These are phyloP conservation scores for Trichoplusia ni DNA, from an alignment of 1,140 invertebrate species.

Conservation along the genomic window DNA sequence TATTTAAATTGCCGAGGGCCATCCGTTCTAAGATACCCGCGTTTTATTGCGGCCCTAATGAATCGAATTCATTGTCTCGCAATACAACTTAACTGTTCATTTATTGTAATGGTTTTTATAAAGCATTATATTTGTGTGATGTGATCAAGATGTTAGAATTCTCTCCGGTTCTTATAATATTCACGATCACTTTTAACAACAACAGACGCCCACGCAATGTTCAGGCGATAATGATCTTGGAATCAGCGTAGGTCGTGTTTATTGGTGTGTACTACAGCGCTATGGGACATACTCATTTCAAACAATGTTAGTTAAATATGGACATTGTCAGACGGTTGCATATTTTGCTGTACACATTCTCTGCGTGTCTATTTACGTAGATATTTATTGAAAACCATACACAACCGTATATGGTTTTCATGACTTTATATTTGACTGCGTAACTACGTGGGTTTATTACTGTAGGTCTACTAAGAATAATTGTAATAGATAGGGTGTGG, in stretches of 20 bases:
- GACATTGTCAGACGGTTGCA: slow-evolving; percentile 1
- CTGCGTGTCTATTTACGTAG: slow-evolving; percentile 1
- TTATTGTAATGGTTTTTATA: slow-evolving; percentile 51
- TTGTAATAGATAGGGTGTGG: slow-evolving; percentile 32
- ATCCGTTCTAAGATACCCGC: slow-evolving; percentile 37
- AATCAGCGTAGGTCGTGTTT: slow-evolving; percentile 73
- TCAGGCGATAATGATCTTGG: slow-evolving; percentile 74
- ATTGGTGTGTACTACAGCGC: slow-evolving; percentile 54
- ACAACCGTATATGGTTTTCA: not conserved
- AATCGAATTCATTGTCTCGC: slow-evolving; percentile 63
- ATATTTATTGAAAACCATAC: no score
- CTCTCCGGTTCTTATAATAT: slow-evolving; percentile 56
- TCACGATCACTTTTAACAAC: slow-evolving; percentile 68
- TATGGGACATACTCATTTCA: slow-evolving; percentile 10
- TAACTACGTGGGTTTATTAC: slow-evolving; percentile 1
- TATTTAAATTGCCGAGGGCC: slow-evolving; percentile 55
- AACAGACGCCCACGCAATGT: slow-evolving; percentile 58
- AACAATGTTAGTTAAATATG: slow-evolving; percentile 9
- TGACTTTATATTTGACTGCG: not conserved
- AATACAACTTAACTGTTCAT: slow-evolving; percentile 63
- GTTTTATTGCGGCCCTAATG: slow-evolving; percentile 65
- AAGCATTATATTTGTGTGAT: slow-evolving; percentile 42
- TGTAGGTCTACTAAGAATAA: slow-evolving; percentile 48
- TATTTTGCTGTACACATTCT: slow-evolving; percentile 3
- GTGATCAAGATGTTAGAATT: slow-evolving; percentile 26